These are phyloP conservation scores for Eumacrocentrus americanus DNA, from an alignment of 2,888 invertebrate species.

Conservation along the genomic window DNA sequence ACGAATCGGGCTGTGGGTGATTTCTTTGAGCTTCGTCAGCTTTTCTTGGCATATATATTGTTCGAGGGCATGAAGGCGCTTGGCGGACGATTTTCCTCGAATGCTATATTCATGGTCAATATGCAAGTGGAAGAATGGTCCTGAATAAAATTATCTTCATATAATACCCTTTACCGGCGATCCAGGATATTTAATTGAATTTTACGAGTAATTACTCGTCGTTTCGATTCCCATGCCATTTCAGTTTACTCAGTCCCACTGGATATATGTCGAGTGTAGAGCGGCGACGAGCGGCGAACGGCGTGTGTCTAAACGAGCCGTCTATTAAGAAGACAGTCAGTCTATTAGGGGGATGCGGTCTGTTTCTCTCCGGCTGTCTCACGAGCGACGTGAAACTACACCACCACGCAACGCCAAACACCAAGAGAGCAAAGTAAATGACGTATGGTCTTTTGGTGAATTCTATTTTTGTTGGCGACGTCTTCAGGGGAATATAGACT, in stretches of 20 bases:
- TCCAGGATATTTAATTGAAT: too few relatives aligned
- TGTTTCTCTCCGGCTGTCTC: conserved; percentile 13
- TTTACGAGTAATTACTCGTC: conserved; percentile 15
- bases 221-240: conserved; percentile 36
- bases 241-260: background rate
- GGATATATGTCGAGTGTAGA: background rate
- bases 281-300: background rate
- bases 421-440: conserved; percentile 43
- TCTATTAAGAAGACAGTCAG: conserved; percentile 60
- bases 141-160: too few relatives aligned
- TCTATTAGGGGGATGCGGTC: conserved; percentile 51
- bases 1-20: conserved; percentile 26
- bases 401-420: conserved; percentile 44
- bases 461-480: conserved; percentile 53
- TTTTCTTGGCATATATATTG: conserved; percentile 40
- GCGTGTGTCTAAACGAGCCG: conserved; percentile 42
- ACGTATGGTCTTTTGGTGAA: conserved; percentile 51
- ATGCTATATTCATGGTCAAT: background rate
- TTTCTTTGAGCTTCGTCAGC: background rate
- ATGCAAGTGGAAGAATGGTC: too few relatives aligned
- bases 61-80: conserved; percentile 46
- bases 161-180: too few relatives aligned
- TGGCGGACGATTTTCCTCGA: conserved; percentile 40
- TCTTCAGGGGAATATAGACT: conserved; percentile 41
- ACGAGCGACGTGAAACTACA: conserved; percentile 34